Evolutionary conservation across 2,888 invertebrate species (phyloP), one percentile per base, ranked within the genome.

Genomic region (Caenorhabditis afra): DNA sequence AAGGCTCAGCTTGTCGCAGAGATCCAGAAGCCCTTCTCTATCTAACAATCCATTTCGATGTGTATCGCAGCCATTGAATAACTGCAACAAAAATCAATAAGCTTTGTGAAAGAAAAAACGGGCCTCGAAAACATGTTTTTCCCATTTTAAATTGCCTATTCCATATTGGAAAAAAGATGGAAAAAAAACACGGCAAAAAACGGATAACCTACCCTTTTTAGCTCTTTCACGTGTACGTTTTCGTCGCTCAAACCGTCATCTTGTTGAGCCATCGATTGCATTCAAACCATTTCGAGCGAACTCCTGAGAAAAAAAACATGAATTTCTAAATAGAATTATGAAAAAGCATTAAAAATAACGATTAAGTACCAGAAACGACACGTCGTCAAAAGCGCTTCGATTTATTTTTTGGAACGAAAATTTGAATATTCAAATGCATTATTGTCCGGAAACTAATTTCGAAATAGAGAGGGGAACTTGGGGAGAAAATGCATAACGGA

Each of bases 141-240:
- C 29, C 3, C 29, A 29, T 29, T 29, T 29, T 29, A 7, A 29
- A 29, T 29, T 29, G 29, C 4, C 29, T 29, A 29, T 7, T 29
- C 7, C 29, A 7, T 5, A 29, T 29, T 5, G 7, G 29, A 29
- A 29, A 29, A 29, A 29, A 29, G 7, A 29, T 29, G n/a, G n/a
- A 29, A 29, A 29, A 29, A 29, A 5, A 29, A 29, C 29, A 29
- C 7, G 29, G 3, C 3, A 29, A 5, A 29, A 29, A 3, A 29
- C 7, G 29, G 3, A 29, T 3, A 29, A 73, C 81, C 37, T 18
- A 85, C 86, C 70, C 82, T 65, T 74, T 83, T 83, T 39, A 86
- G 65, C 77, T 86, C 84, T 64, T 83, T 83, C 11, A 86, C 86
- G 58, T 86, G 85, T 57, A 82, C 81, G 68, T 86, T 86, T 47